These are phyloP conservation scores for Trachymyrmex cornetzi DNA, from an alignment of 1,140 invertebrate genomes.

Conservation along the genomic window DNA sequence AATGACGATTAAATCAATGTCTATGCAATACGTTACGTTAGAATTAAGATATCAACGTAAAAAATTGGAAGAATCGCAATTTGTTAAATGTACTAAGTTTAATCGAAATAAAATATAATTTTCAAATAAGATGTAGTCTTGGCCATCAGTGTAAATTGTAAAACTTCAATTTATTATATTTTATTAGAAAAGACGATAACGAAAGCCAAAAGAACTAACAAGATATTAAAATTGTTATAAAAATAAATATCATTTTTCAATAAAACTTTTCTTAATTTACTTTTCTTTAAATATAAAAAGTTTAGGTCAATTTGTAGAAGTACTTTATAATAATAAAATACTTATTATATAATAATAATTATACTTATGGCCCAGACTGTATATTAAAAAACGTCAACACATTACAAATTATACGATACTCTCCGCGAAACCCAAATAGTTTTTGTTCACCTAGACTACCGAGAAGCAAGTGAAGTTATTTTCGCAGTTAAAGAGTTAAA, in stretches of 20 bases:
- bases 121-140: neutral
- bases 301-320: too few species aligned
- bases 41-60: neutral
- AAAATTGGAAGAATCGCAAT: neutral
- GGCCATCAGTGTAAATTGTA: too few species aligned
- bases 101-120: neutral
- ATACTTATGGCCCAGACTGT: too few species aligned
- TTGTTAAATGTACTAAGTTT: neutral
- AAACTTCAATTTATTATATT: too few species aligned
- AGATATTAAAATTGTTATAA: too few species aligned
- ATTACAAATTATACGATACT: neutral
- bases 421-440: neutral
- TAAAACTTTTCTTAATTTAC: too few species aligned
- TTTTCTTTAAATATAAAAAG: too few species aligned
- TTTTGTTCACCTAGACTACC: neutral
- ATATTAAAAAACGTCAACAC: neutral
- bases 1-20: neutral
- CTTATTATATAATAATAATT: too few species aligned
- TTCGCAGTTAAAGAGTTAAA: conserved; percentile 21
- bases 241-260: too few species aligned
- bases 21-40: neutral
- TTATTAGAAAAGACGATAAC: too few species aligned
- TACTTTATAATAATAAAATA: too few species aligned
- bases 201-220: too few species aligned
- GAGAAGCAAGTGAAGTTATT: neutral